phyloP scores from a whole-genome alignment of 2,888 invertebrate species.

The Anarsia innoxiella region DNA sequence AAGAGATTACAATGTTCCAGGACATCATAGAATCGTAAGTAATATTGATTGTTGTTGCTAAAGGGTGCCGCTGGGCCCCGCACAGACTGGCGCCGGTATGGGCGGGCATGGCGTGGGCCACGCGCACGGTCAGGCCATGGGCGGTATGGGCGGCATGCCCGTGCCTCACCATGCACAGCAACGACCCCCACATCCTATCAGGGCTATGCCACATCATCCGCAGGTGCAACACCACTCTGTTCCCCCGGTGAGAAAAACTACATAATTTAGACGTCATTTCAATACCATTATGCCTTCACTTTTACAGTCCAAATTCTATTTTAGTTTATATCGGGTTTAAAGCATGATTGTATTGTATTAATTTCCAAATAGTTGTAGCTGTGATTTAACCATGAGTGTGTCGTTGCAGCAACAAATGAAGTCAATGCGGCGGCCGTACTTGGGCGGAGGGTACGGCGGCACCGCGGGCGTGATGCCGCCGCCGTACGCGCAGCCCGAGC shows the following conservation, averaged over 20 bases:
- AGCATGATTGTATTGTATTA: too few species aligned
- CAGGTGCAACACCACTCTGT: conserved; percentile 53
- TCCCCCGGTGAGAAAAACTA: conserved; percentile 42
- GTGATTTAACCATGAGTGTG: too few species aligned
- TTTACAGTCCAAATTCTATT: too few species aligned
- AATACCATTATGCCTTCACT: too few species aligned
- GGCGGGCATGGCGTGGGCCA: conserved; percentile 35
- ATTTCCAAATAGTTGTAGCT: too few species aligned
- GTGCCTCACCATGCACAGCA: conserved; percentile 47
- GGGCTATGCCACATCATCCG: conserved; percentile 59
- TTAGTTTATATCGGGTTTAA: too few species aligned
- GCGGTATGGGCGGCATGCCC: conserved; percentile 42
- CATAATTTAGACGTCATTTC: background rate
- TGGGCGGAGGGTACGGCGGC: conserved; percentile 48
- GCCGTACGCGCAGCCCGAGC: conserved; percentile 41
- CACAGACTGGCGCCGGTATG: conserved; percentile 24
- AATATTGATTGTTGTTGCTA: conserved; percentile 9
- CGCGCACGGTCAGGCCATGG: conserved; percentile 12
- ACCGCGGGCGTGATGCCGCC: conserved; percentile 40
- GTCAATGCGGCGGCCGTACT: conserved; percentile 54
- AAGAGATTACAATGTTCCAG: background rate
- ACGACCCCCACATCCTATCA: conserved; percentile 56
- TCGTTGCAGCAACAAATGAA: conserved; percentile 47
- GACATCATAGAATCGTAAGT: background rate
- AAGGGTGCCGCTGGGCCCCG: conserved; percentile 16